phyloP scores from a whole-genome alignment of 2,113 vertebrate genomes.

The Silurus asotus region DNA sequence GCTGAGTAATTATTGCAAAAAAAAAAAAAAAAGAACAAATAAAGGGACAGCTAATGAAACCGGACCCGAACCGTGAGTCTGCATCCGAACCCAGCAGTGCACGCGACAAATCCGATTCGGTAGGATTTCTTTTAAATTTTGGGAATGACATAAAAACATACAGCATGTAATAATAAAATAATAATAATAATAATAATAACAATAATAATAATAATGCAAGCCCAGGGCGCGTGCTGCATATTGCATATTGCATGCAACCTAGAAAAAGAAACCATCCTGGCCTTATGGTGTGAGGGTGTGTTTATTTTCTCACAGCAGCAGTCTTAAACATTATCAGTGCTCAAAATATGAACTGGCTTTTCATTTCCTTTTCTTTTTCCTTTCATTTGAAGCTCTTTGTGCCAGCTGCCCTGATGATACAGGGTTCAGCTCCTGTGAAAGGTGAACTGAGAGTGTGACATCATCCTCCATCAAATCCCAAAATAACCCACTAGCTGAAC shows the following conservation, averaged over 20 bases:
- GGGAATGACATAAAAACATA: neutral
- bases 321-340: neutral
- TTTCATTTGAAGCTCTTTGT: neutral
- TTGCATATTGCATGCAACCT: constrained; percentile 9
- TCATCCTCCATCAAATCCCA: constrained; percentile 3
- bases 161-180: too few species aligned
- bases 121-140: too few species aligned
- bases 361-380: neutral
- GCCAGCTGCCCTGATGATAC: neutral
- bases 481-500: constrained; percentile 2
- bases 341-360: neutral
- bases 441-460: constrained; percentile 19
- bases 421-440: constrained; percentile 6
- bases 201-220: too few species aligned
- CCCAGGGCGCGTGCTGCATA: constrained; percentile 15
- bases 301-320: neutral
- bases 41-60: neutral
- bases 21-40: too few species aligned
- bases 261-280: neutral
- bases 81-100: neutral
- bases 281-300: neutral
- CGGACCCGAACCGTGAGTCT: neutral
- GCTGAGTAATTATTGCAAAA: constrained; percentile 13
- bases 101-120: too few species aligned
- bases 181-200: too few species aligned